Evolutionary conservation across 2,888 invertebrate species (phyloP), one percentile per base, ranked within the genome.

Genomic region (Sarcophaga caerulescens): DNA sequence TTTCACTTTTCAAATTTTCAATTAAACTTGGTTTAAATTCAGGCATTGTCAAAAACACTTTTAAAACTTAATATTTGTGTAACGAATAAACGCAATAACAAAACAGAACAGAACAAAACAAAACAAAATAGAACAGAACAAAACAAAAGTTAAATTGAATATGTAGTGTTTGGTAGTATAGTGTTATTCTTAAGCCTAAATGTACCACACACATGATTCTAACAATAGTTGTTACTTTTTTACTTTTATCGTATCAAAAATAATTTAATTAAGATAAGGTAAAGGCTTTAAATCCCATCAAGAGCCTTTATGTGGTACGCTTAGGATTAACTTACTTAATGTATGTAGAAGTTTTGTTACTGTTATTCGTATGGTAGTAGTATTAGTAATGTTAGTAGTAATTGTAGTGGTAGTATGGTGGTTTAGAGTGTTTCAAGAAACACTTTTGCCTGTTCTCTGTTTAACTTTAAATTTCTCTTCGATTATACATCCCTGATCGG

Each of bases 401-500:
- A 17, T 52, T 14, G 52, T 17, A 52, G 17, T 52, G 5, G 52
- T 17, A 3, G 52, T 52, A 14, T 35, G 35, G 0, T 35, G 8
- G 8, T 10, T 35, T 1, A 35, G 2, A 35, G 35, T 35, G 10
- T 35, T 52, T 90, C 91, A 92, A 88, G 91, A 92, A 90, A 92
- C 91, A 89, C 90, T 92, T 87, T 92, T 93, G 88, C 92, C 93
- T 89, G 90, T 89, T 89, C 90, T 90, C 88, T 90, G 91, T 89
- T 91, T 91, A 87, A 91, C 89, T 90, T 90, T 90, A 84, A 91
- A 89, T 88, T 92, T 92, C 82, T 92, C 91, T 89, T 91, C 91
- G 89, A 93, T 90, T 89, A 93, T 92, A 93, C 93, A 93, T 92
- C 92, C 92, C 91, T 93, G 92, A 89, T 93, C 93, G 90, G 92